Evolutionary conservation across 2,888 invertebrate species (phyloP), one percentile per base, ranked within the genome.

Genomic region (Synanthedon andrenaeformis): DNA sequence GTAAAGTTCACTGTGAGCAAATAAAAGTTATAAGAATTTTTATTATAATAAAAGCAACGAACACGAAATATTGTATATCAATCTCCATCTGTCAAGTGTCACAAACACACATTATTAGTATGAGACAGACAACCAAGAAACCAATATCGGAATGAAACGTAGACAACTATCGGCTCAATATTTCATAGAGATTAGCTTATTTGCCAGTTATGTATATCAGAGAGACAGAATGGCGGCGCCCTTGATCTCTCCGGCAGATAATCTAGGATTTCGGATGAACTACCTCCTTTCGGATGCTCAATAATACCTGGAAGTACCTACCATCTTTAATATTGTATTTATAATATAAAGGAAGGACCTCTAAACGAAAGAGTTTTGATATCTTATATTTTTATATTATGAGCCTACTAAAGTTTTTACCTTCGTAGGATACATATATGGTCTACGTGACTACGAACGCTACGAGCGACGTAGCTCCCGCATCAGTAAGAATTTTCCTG

Each of bases 101-200:
- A 12, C 45, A 45, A 45, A 45, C 45, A 45, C 45, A 42, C 51
- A 51, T 42, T 13, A 14, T 57, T 59, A 59, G 52, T 57, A 55
- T 49, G 45, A 52, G 19, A 49, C 13, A 51, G 52, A 55, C 52
- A 54, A 41, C 45, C 53, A 35, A 35, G 59, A 54, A 61, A 57
- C 53, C 58, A 63, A 60, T 61, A 58, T 57, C 60, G 63, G 62
- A 66, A 67, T 63, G 61, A 64, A 64, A 61, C 60, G 59, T 65
- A 60, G 57, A 57, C 57, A 62, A 63, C 69, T 67, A 70, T 67
- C 60, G 67, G 59, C 66, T 63, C 62, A 61, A 75, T 78, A 79
- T 75, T 75, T 79, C 71, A 74, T 61, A 67, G 65, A 72, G 74
- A 79, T 79, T 76, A 78, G 74, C 75, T 77, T 79, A 77, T 76